Evolutionary conservation across 2,888 invertebrate genomes (phyloP), one percentile per base, ranked within the genome.

Genomic region (Spilarctia lutea): DNA sequence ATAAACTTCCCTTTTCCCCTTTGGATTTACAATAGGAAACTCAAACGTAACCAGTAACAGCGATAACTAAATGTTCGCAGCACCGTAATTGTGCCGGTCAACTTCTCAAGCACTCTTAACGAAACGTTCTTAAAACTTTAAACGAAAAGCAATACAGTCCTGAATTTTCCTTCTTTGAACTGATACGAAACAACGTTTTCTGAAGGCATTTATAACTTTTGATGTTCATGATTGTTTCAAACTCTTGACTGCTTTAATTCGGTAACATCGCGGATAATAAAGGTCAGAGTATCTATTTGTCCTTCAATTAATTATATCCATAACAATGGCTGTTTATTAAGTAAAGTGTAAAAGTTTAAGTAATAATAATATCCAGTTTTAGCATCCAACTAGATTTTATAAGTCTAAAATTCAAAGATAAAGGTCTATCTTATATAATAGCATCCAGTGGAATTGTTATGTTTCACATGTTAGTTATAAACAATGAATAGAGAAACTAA

Each of bases 131-230:
- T 67, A 67, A 76, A 84, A 84, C 70, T 80, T 78, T 89, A 88
- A 91, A 91, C 90, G 86, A 86, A 91, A 91, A 88, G 88, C 87
- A 88, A 90, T 88, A 91, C 83, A 86, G 86, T 81, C 83, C 80
- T 77, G 79, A 89, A 89, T 79, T 79, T 68, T 68, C 35, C 72
- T 73, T 75, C 70, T 81, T 81, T 82, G 77, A 78, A 56, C 86
- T 87, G 86, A 89, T 88, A 89, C 88, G 90, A 90, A 89, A 90
- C 85, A 85, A 84, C 79, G 84, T 73, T 88, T 86, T 89, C 85
- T 83, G 85, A 87, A 87, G 84, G 90, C 88, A 91, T 94, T 91
- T 87, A 86, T 77, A 93, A 93, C 89, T 94, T 92, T 90, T 88
- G 91, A 91, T 89, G 88, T 88, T 84, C 70, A 83, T 81, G 79